Conservation (phyloP, 2,113 vertebrate species). For the Nannobrachium achirus region DNA sequence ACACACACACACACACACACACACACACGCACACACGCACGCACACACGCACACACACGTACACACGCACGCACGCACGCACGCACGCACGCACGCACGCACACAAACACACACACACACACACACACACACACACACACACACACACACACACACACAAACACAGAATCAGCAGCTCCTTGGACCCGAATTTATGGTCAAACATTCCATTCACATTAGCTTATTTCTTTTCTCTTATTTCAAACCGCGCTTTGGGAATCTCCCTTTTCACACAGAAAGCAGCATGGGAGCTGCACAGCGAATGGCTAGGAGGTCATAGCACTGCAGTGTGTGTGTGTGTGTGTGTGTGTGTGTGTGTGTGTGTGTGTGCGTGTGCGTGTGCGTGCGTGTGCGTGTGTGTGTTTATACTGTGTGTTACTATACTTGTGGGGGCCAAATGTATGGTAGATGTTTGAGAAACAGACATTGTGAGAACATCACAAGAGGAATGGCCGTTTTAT, state of each 20-base stretch:
- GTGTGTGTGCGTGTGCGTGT: background rate
- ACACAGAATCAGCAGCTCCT: constrained; percentile 38
- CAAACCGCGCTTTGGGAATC: constrained; percentile 33
- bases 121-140: background rate
- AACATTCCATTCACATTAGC: constrained; percentile 52
- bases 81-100: background rate
- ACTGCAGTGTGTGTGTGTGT: background rate
- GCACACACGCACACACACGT: constrained; percentile 2
- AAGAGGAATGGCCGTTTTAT: too few species aligned
- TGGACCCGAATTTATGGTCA: constrained; percentile 40
- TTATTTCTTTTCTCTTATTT: constrained; percentile 49
- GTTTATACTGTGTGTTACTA: background rate
- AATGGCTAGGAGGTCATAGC: constrained; percentile 19
- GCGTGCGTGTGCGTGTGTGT: background rate
- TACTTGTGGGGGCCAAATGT: background rate
- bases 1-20: background rate
- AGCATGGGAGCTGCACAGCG: constrained; percentile 15
- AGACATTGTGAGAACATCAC: constrained; percentile 20
- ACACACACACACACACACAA: constrained; percentile 9
- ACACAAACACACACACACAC: background rate
- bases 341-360: background rate
- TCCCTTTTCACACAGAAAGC: constrained; percentile 33
- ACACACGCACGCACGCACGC: background rate
- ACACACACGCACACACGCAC: too few species aligned
- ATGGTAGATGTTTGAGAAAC: too few species aligned